phyloP scores from a whole-genome alignment of 1,140 invertebrate genomes.

The Drosophila teissieri region DNA sequence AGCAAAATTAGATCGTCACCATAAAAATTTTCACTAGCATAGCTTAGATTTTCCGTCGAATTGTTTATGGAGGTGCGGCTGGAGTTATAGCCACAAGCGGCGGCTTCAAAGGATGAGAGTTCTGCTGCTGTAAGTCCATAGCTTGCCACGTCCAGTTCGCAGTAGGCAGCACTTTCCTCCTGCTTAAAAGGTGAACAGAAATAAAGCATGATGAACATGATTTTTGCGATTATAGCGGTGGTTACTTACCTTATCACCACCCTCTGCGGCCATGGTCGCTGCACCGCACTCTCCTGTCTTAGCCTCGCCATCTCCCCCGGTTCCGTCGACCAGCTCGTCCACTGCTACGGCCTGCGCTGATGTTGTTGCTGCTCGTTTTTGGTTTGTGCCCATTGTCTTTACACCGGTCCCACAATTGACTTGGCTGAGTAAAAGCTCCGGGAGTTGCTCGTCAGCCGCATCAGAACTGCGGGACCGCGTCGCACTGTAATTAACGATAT shows the following conservation, averaged over 20 bases:
- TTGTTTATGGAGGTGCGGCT: conserved; percentile 81
- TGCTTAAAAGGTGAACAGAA: conserved; percentile 11
- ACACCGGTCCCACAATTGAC: conserved; percentile 20
- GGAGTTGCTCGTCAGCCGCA: conserved; percentile 40
- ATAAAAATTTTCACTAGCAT: conserved; percentile 77
- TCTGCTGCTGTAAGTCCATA: conserved; percentile 44
- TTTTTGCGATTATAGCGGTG: conserved; percentile 2
- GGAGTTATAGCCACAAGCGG: conserved; percentile 59
- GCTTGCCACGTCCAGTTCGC: conserved; percentile 43
- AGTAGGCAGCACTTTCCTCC: conserved; percentile 47
- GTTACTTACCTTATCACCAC: conserved; percentile 67
- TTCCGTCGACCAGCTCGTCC: conserved; percentile 32
- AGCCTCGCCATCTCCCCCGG: conserved; percentile 19
- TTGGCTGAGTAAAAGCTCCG: conserved; percentile 32
- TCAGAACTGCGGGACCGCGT: conserved; percentile 50
- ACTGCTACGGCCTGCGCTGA: conserved; percentile 25
- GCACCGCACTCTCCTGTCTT: conserved; percentile 29
- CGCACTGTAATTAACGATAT: conserved; percentile 50
- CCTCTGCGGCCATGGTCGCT: conserved; percentile 20
- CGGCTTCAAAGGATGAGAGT: conserved; percentile 62
- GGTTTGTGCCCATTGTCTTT: conserved; percentile 68
- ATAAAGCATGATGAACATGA: not conserved
- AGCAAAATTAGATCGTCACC: conserved; percentile 75
- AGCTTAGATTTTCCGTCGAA: conserved; percentile 80
- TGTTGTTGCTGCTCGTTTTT: conserved; percentile 66